Conservation (phyloP, 2,113 vertebrate genomes). For the Lepisosteus oculatus region DNA sequence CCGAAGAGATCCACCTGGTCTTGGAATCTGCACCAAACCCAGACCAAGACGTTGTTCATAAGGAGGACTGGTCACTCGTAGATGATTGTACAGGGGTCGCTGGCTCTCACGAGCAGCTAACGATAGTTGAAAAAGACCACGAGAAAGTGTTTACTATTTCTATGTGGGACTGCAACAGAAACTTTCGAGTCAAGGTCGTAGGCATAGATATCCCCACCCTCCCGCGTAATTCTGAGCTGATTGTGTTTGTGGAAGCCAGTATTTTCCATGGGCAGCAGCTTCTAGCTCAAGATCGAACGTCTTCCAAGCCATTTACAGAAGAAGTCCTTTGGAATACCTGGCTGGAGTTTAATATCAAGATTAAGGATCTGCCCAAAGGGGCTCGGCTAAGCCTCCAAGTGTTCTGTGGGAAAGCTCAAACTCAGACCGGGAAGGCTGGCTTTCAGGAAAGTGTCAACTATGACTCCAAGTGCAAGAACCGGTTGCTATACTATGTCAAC, state of each 20-base stretch:
- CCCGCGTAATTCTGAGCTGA: conserved; percentile 83
- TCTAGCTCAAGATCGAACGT: conserved; percentile 84
- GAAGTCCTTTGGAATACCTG: conserved; percentile 95
- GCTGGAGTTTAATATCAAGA: conserved; percentile 93
- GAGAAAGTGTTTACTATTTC: conserved; percentile 96
- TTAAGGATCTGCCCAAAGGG: conserved; percentile 92
- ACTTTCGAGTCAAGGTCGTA: conserved; percentile 90
- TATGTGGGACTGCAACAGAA: conserved; percentile 94
- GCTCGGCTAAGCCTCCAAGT: conserved; percentile 90
- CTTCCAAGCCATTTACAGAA: conserved; percentile 84
- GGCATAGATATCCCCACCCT: conserved; percentile 90
- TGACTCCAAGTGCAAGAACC: conserved; percentile 81
- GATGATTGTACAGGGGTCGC: conserved; percentile 94
- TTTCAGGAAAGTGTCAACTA: conserved; percentile 62
- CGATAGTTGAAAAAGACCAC: conserved; percentile 92
- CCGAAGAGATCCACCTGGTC: conserved; percentile 91
- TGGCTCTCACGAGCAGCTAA: conserved; percentile 92
- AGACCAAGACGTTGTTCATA: conserved; percentile 78
- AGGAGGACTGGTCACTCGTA: conserved; percentile 93
- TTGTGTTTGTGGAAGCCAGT: conserved; percentile 89
- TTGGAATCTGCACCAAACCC: conserved; percentile 80
- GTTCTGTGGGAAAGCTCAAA: conserved; percentile 81
- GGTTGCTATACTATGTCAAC: conserved; percentile 94
- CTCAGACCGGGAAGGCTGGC: conserved; percentile 55
- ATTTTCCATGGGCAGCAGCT: conserved; percentile 95